Conservation (phyloP, 2,797 vertebrate genomes). For the Enteromius trimaculatus region DNA sequence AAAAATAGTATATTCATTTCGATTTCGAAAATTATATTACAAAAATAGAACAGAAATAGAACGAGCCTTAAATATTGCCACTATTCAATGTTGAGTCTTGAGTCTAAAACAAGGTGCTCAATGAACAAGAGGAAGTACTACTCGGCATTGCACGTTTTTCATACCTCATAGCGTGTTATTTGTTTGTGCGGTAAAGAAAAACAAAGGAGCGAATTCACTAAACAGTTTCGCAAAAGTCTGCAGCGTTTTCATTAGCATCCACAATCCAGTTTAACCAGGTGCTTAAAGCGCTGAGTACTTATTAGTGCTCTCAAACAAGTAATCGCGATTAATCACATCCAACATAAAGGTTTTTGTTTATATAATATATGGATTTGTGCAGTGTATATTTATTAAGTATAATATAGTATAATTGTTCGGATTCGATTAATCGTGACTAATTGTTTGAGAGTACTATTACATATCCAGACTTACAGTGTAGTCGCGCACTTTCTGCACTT, state of each 20-base stretch:
- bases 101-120: slow-evolving; percentile 83
- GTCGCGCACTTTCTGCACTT: background rate
- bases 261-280: slow-evolving; percentile 24
- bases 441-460: too few species aligned
- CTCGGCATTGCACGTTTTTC: slow-evolving; percentile 64
- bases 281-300: background rate
- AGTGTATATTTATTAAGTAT: too few species aligned
- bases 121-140: slow-evolving; percentile 68
- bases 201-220: background rate
- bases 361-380: too few species aligned
- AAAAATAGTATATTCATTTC: slow-evolving; percentile 75
- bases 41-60: slow-evolving; percentile 87
- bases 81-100: slow-evolving; percentile 78
- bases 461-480: slow-evolving; percentile 15
- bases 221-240: background rate
- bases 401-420: too few species aligned
- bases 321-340: too few species aligned
- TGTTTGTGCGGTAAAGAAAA: slow-evolving; percentile 20
- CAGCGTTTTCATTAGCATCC: background rate
- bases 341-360: too few species aligned
- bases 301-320: too few species aligned
- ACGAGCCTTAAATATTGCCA: slow-evolving; percentile 82
- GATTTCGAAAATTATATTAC: slow-evolving; percentile 75
- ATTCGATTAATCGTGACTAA: too few species aligned
- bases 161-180: slow-evolving; percentile 25